Conservation (phyloP, 1,140 invertebrate genomes). For the Diorhabda carinulata region DNA sequence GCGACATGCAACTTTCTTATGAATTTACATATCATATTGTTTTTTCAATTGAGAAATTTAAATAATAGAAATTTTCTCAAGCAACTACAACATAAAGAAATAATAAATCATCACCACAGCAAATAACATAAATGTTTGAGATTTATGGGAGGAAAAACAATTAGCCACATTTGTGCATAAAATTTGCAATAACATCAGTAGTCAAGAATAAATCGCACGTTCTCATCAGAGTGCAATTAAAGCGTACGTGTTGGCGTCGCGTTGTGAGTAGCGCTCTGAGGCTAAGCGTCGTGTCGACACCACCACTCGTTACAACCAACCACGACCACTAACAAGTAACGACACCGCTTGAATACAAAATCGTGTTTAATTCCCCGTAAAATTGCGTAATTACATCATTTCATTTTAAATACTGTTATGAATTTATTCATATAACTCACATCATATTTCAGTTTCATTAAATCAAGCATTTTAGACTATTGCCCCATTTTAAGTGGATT, state of each 20-base stretch:
- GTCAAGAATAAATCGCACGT: slow-evolving; percentile 35
- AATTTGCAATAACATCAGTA: slow-evolving; percentile 30
- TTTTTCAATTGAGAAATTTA: no score
- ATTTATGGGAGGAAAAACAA: slow-evolving; percentile 8
- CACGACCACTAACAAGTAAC: slow-evolving; percentile 33
- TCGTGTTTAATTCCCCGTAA: slow-evolving; percentile 27
- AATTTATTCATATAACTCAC: slow-evolving; percentile 30
- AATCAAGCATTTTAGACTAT: slow-evolving; percentile 12
- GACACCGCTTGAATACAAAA: slow-evolving; percentile 33
- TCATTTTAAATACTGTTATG: slow-evolving; percentile 34
- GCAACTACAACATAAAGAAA: no score
- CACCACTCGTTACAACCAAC: slow-evolving; percentile 13
- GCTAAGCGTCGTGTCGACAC: slow-evolving; percentile 24
- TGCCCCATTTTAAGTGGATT: background rate
- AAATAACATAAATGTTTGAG: background rate
- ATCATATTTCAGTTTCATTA: slow-evolving; percentile 23
- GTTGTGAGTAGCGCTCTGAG: slow-evolving; percentile 26
- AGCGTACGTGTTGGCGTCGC: slow-evolving; percentile 39
- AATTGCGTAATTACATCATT: slow-evolving; percentile 37
- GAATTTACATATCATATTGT: no score
- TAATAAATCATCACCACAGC: no score
- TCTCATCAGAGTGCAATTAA: slow-evolving; percentile 38
- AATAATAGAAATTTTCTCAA: no score
- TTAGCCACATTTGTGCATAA: slow-evolving; percentile 26
- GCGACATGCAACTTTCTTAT: no score